phyloP scores from a whole-genome alignment of 1,140 invertebrate genomes.

The Capitella teleta region DNA sequence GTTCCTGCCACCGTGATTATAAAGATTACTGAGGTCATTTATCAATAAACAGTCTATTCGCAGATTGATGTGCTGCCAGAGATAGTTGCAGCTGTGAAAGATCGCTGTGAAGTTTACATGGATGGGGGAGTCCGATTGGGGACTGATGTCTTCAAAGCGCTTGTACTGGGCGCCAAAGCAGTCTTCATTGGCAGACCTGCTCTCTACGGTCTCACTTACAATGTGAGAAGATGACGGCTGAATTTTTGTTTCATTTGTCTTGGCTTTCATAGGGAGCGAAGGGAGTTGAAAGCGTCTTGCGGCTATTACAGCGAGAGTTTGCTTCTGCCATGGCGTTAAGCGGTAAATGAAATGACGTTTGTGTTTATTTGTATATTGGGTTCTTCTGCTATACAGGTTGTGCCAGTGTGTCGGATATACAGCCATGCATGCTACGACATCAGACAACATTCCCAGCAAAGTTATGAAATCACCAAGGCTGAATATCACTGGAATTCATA shows the following conservation, averaged over 20 bases:
- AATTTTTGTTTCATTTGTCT: no score
- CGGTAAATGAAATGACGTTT: conserved; percentile 1
- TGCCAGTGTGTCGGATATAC: no score
- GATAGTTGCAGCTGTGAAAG: conserved; percentile 62
- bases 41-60: no score
- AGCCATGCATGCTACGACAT: no score
- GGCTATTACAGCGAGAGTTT: conserved; percentile 1
- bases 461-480: no score
- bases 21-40: no score
- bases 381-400: no score
- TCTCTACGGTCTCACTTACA: conserved; percentile 70
- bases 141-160: conserved; percentile 79
- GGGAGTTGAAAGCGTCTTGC: not conserved
- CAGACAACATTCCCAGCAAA: no score
- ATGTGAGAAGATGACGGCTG: no score
- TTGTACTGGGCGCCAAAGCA: conserved; percentile 74
- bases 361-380: no score
- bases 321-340: not conserved
- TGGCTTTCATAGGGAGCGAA: not conserved
- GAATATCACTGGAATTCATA: no score
- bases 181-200: conserved; percentile 80
- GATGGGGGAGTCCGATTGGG: conserved; percentile 79
- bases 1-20: conserved; percentile 66
- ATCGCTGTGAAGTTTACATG: conserved; percentile 63
- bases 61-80: conserved; percentile 80